Evolutionary conservation across 2,113 vertebrate species (phyloP).

Genomic region (Uria lomvia): DNA sequence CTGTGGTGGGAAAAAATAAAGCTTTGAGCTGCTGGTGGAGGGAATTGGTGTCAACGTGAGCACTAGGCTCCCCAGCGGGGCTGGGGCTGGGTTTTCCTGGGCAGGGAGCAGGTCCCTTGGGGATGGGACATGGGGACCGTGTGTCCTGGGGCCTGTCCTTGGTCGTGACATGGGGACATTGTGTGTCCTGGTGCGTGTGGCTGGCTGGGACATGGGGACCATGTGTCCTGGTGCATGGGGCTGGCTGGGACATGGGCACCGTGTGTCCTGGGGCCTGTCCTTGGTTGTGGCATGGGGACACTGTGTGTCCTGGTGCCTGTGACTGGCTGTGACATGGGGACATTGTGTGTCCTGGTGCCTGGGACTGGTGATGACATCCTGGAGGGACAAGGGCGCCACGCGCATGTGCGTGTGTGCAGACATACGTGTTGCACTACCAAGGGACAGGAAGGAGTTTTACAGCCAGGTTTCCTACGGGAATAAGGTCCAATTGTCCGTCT

Average conservation of each 20-base stretch:
- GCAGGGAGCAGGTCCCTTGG: neutral
- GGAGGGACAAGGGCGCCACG: neutral
- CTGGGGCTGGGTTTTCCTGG: neutral
- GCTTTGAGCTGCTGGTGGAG: neutral
- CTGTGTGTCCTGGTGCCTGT: no score
- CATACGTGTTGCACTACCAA: fast-evolving
- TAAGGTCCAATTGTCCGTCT: neutral
- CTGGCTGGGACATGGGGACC: neutral
- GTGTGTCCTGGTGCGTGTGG: neutral
- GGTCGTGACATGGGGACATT: fast-evolving
- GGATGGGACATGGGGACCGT: neutral
- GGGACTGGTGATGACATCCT: neutral
- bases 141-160: neutral
- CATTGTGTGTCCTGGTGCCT: no score
- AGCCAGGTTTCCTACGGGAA: neutral
- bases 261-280: neutral
- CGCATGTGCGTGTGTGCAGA: neutral
- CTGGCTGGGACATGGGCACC: neutral
- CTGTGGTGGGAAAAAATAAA: neutral
- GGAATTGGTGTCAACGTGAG: neutral
- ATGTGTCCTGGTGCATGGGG: no score
- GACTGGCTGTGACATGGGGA: no score
- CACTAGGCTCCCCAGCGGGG: neutral
- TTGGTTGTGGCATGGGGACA: neutral
- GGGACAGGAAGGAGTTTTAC: neutral